Base-by-base conservation (phyloP, 2,888 invertebrate genomes). In the Leptopilina syphax region DNA sequence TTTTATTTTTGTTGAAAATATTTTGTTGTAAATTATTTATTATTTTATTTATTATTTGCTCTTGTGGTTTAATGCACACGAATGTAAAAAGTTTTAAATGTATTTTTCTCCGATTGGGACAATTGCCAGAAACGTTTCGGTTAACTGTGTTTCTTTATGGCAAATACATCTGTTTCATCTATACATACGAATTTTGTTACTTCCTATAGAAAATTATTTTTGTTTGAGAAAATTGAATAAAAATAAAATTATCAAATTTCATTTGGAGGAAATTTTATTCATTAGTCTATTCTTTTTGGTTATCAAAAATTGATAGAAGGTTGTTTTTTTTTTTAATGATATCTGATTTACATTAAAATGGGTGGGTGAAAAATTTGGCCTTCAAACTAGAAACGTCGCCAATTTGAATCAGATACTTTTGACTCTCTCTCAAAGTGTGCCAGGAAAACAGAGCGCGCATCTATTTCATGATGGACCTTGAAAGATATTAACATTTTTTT, bases 401-500 rank as follows among this genome's bases (percentile, higher is more conserved):
- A 77, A 81, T 84, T 87, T 86, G 86, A 88, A 88, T 84, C 84
- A 84, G 86, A 88, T 77, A 79, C 82, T 83, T 50, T 50, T 79
- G 83, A 80, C 84, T 84, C 84, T 79, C 82, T 83, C 82, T 34
- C 34, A 34, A 90, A 88, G 85, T 86, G 89, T 90, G 90, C 88
- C 89, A 90, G 87, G 81, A 85, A 88, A 89, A 88, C 86, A 85
- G 87, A 85, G 82, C 10, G 34, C 47, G 12, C 88, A 82, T 86
- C 87, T 88, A 88, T 90, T 89, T 90, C 85, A 89, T 87, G 89
- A 87, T 85, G 82, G 84, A 82, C 89, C 90, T 87, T 87, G 89
- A 87, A 81, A 76, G 83, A 85, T 86, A 85, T 88, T 84, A 81
- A 83, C 1, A 34, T 2, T 87, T 85, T 87, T 44, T 44, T 44